These are phyloP conservation scores for Colistium nudipinnis DNA, from an alignment of 2,113 vertebrate species.

Conservation along the genomic window DNA sequence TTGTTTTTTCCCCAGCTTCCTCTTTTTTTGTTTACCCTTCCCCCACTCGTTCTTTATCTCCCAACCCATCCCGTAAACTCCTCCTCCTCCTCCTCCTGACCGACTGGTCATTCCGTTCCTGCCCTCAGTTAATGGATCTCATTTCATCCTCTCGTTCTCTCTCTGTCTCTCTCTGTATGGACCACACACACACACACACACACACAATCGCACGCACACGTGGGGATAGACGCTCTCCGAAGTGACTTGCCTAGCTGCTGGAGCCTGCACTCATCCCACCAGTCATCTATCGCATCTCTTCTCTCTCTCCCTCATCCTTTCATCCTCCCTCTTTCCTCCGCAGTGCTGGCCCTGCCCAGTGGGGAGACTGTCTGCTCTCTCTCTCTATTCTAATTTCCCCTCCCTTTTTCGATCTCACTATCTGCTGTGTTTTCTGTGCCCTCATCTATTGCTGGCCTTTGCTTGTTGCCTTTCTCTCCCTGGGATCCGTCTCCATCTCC, in stretches of 20 bases:
- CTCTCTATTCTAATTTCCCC: conserved; percentile 1
- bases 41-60: background rate
- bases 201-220: conserved; percentile 18
- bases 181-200: conserved; percentile 19
- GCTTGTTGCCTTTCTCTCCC: conserved; percentile 26
- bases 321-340: conserved; percentile 53
- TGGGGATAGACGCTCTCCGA: conserved; percentile 6
- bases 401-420: conserved; percentile 16
- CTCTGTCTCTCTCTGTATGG: conserved; percentile 18
- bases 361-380: conserved; percentile 35
- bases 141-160: conserved; percentile 31
- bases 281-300: conserved; percentile 15
- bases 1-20: background rate
- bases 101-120: conserved; percentile 49
- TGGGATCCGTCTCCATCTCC: conserved; percentile 41
- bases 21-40: conserved; percentile 3
- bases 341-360: conserved; percentile 61
- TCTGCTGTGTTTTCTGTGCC: conserved; percentile 46
- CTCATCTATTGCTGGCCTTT: conserved; percentile 62
- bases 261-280: conserved; percentile 32
- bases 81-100: conserved; percentile 43
- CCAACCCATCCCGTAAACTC: background rate
- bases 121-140: conserved; percentile 69
- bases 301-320: conserved; percentile 26
- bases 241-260: conserved; percentile 35